Evolutionary conservation across 2,113 vertebrate species (phyloP).

Genomic region (Sprattus sprattus): DNA sequence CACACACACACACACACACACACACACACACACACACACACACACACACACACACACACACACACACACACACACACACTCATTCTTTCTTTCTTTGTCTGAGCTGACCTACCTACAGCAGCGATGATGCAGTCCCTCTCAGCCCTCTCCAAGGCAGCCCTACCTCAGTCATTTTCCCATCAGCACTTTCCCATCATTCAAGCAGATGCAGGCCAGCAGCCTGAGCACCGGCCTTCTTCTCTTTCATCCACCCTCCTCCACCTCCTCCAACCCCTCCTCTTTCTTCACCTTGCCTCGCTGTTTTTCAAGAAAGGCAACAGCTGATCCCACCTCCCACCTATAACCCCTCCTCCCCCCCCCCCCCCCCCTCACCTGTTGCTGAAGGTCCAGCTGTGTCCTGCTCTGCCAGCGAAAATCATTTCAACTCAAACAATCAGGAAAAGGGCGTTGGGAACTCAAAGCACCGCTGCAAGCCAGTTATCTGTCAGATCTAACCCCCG

Average conservation of each 20-base stretch:
- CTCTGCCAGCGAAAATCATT: slow-evolving; percentile 5
- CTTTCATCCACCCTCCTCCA: not conserved
- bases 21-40: too few relatives aligned
- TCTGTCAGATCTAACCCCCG: slow-evolving; percentile 13
- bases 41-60: too few relatives aligned
- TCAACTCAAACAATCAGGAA: slow-evolving; percentile 10
- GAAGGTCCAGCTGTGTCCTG: not conserved
- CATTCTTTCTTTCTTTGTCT: not conserved
- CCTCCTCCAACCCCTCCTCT: not conserved
- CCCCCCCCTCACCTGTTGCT: not conserved
- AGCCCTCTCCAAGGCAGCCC: not conserved
- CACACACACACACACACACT: too few relatives aligned
- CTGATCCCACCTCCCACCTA: not conserved
- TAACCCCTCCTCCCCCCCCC: not conserved
- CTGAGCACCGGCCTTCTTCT: not conserved
- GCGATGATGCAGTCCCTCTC: not conserved
- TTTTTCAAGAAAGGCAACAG: not conserved
- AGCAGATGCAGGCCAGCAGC: not conserved
- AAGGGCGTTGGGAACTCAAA: not conserved
- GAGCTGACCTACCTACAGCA: not conserved
- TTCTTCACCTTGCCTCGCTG: not conserved
- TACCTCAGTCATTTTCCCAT: not conserved
- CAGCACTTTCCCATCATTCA: not conserved
- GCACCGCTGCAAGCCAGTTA: not conserved
- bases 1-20: too few relatives aligned